phyloP scores from a whole-genome alignment of 2,888 invertebrate species.

The Scaeva pyrastri region DNA sequence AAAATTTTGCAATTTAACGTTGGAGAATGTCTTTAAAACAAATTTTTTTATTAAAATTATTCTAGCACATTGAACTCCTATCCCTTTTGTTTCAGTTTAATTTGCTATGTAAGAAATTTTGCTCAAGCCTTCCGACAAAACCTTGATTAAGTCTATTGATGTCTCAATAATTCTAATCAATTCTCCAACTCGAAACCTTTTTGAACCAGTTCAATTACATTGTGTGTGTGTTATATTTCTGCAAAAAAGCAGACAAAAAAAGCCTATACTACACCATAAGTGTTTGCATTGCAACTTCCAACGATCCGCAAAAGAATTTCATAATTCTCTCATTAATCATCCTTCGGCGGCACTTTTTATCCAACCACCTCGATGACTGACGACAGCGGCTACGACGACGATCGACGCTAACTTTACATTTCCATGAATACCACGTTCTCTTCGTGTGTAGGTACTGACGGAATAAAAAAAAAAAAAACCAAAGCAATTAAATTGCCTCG shows the following conservation, averaged over 20 bases:
- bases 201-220: slow-evolving; percentile 4
- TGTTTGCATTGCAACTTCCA: slow-evolving; percentile 10
- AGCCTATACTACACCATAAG: slow-evolving; percentile 14
- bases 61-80: too few species aligned
- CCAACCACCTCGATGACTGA: not conserved
- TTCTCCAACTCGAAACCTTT: not conserved
- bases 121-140: too few species aligned
- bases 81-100: too few species aligned
- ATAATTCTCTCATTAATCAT: slow-evolving; percentile 67
- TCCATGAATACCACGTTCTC: slow-evolving; percentile 22
- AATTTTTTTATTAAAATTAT: not conserved
- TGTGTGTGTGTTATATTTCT: not conserved
- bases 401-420: not conserved
- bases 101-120: too few species aligned
- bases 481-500: slow-evolving; percentile 67
- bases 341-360: slow-evolving; percentile 51
- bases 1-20: too few species aligned
- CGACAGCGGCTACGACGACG: not conserved
- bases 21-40: too few species aligned
- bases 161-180: slow-evolving; percentile 28
- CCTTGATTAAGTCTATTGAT: not conserved
- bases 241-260: not conserved
- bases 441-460: not conserved
- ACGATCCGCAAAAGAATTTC: slow-evolving; percentile 43
- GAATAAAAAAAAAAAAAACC: slow-evolving; percentile 23